A percentile compares a stretch with the other conserved stretches of the same genome.
Conservation (phyloP, 37 sponge, comb jelly and placozoan species). For the Diacarnus erythraeanus region DNA sequence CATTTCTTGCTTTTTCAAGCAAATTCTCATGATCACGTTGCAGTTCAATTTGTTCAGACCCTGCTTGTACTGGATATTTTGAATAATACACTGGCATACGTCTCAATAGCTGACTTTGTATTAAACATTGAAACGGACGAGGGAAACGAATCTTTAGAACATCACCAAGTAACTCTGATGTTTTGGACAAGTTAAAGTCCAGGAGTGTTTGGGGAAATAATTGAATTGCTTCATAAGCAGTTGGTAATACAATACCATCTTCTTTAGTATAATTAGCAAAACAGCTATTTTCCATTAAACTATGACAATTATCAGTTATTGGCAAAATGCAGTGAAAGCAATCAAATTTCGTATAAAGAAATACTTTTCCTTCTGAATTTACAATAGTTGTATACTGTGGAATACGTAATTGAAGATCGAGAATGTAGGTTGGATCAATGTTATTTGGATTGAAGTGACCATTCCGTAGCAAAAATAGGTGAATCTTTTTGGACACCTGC, state of each 20-base stretch:
- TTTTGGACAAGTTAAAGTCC: background rate
- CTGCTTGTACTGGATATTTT: too few species aligned
- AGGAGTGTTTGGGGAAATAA: background rate
- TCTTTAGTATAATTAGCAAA: background rate
- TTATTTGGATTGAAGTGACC: background rate
- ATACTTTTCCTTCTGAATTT: background rate
- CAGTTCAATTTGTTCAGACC: too few species aligned
- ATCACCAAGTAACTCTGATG: too few species aligned
- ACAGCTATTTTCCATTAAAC: background rate
- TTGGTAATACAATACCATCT: background rate
- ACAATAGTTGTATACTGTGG: background rate
- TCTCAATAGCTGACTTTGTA: too few species aligned
- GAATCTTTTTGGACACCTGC: background rate
- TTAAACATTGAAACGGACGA: too few species aligned
- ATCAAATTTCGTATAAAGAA: constrained; percentile 15
- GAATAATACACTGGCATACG: too few species aligned
- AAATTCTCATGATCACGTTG: too few species aligned
- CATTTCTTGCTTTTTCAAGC: too few species aligned
- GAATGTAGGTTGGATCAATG: background rate
- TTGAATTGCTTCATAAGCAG: background rate
- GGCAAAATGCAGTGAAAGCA: constrained; percentile 14
- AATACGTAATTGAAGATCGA: background rate
- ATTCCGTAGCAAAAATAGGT: constrained; percentile 6
- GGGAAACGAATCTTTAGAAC: too few species aligned
- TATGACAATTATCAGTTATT: background rate